phyloP scores from a whole-genome alignment of 2,888 invertebrate genomes.

The Thumatha senex region DNA sequence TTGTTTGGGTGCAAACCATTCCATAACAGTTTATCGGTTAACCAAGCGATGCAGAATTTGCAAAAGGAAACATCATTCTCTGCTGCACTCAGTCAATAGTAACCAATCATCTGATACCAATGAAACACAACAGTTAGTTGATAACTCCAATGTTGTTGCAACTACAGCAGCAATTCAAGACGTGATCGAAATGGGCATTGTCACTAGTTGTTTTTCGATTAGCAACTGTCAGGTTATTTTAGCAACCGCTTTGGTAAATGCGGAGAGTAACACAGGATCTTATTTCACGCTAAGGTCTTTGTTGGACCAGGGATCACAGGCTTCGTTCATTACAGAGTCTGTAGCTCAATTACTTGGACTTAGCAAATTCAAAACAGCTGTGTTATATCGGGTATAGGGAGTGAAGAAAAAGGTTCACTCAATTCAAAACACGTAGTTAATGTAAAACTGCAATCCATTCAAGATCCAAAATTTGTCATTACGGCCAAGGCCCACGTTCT shows the following conservation, averaged over 20 bases:
- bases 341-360: not conserved
- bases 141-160: no score
- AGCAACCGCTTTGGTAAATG: not conserved
- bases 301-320: not conserved
- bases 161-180: not conserved
- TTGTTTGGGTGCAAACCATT: not conserved
- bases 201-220: not conserved
- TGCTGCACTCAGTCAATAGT: not conserved
- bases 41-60: not conserved
- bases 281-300: not conserved
- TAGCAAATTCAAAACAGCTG: not conserved
- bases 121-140: not conserved
- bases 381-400: not conserved
- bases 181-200: not conserved
- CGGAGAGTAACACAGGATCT: not conserved
- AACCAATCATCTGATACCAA: not conserved
- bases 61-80: constrained; percentile 1
- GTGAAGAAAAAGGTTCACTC: not conserved
- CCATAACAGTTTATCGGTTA: not conserved
- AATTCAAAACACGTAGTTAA: not conserved
- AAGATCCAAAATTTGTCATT: not conserved
- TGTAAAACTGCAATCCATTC: not conserved
- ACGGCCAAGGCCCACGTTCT: not conserved
- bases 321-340: not conserved
- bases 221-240: not conserved